A percentile compares a stretch with the other conserved stretches of the same genome.
Conservation (phyloP, 2,113 vertebrate species). For the Percina caprodes region DNA sequence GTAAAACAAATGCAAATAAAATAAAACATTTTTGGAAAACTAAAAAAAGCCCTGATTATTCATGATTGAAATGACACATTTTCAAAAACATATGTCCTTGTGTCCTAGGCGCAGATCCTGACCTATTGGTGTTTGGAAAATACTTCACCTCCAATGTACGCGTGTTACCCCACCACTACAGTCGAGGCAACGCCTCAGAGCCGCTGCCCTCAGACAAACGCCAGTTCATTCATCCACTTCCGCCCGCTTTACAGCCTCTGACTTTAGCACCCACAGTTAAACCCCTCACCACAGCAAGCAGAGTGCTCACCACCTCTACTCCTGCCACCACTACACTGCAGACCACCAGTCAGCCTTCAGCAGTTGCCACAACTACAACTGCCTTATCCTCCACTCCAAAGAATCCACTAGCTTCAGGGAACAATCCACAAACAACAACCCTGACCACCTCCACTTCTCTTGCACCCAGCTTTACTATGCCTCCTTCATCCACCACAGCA, state of each 20-base stretch:
- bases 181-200: constrained; percentile 81
- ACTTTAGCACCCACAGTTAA: constrained; percentile 41
- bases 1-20: too few relatives aligned
- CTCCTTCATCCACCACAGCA: constrained; percentile 10
- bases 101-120: constrained; percentile 91
- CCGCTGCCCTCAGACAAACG: constrained; percentile 81
- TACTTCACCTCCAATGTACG: constrained; percentile 79
- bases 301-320: neutral
- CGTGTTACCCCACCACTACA: constrained; percentile 76
- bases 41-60: too few relatives aligned
- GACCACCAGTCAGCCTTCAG: constrained; percentile 15
- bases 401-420: neutral
- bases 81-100: neutral
- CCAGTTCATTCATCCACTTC: constrained; percentile 77
- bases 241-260: constrained; percentile 49
- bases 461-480: constrained; percentile 11
- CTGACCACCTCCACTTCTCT: constrained; percentile 8
- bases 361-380: neutral
- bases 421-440: constrained; percentile 2
- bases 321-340: neutral
- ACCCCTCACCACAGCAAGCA: constrained; percentile 12
- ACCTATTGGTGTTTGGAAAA: constrained; percentile 93
- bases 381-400: constrained; percentile 19
- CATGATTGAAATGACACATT: neutral
- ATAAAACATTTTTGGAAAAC: neutral